These are phyloP conservation scores for Parauchenoglanis punctatus DNA, from an alignment of 2,797 vertebrate species.

Conservation along the genomic window DNA sequence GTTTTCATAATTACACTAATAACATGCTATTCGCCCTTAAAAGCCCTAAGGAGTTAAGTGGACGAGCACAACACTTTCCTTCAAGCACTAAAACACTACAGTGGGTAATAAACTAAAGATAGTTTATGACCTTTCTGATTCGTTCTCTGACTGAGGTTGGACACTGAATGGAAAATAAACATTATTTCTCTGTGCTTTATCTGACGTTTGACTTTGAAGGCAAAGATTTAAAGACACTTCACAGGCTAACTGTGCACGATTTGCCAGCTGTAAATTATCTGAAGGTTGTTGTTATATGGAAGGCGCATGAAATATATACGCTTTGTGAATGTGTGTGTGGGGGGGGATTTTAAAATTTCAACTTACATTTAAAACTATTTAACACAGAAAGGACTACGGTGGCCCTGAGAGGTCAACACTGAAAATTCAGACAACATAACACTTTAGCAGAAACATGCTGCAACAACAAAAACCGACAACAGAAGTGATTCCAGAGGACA, in stretches of 20 bases:
- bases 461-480: too few relatives aligned
- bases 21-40: background rate
- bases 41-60: constrained; percentile 7
- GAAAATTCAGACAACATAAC: too few relatives aligned
- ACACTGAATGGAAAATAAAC: constrained; percentile 80
- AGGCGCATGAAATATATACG: constrained; percentile 48
- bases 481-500: too few relatives aligned
- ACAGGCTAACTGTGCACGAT: constrained; percentile 74
- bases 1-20: background rate
- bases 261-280: constrained; percentile 77
- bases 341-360: background rate
- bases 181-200: constrained; percentile 80
- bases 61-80: background rate
- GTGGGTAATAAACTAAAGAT: constrained; percentile 33
- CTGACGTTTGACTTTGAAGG: constrained; percentile 84
- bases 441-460: too few relatives aligned
- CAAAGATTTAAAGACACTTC: constrained; percentile 80
- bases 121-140: constrained; percentile 46
- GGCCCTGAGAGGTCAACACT: too few relatives aligned
- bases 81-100: constrained; percentile 37
- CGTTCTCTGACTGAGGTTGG: constrained; percentile 72
- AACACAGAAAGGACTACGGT: background rate
- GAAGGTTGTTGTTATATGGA: constrained; percentile 74
- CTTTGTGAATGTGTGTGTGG: constrained; percentile 25
- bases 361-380: background rate